Conservation (phyloP, 2,888 invertebrate genomes). For the Liposcelis brunnea region DNA sequence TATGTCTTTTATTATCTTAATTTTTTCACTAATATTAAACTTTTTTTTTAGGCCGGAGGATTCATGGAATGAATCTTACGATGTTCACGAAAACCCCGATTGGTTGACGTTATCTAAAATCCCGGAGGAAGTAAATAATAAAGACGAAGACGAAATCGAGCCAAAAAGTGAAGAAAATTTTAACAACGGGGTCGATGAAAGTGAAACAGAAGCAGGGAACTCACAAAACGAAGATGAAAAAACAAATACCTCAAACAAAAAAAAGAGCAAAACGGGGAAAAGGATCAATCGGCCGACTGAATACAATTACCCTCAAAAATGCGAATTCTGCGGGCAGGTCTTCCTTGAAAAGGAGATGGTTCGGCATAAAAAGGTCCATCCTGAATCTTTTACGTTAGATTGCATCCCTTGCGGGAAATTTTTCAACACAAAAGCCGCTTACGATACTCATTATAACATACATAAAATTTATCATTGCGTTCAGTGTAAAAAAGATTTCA, state of each 20-base stretch:
- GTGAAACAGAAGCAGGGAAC: too few relatives aligned
- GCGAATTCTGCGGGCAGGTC: constrained; percentile 6
- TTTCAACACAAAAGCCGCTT: constrained; percentile 3
- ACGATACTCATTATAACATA: constrained; percentile 5
- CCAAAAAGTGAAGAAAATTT: constrained; percentile 17
- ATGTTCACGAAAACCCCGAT: too few relatives aligned
- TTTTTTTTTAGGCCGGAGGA: too few relatives aligned
- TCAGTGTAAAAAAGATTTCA: constrained; percentile 1
- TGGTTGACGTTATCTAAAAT: too few relatives aligned
- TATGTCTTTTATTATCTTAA: too few relatives aligned
- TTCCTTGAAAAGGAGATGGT: constrained; percentile 7
- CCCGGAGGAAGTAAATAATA: too few relatives aligned
- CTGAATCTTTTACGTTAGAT: constrained; percentile 4
- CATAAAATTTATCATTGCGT: constrained; percentile 6
- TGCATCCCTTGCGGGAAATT: constrained; percentile 6
- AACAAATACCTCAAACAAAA: too few relatives aligned
- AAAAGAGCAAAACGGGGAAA: constrained; percentile 1
- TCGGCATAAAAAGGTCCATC: constrained; percentile 5
- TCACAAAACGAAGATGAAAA: too few relatives aligned
- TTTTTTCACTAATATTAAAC: too few relatives aligned
- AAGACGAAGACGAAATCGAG: too few relatives aligned
- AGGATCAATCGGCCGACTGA: constrained; percentile 1
- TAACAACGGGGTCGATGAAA: too few relatives aligned
- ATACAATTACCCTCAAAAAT: constrained; percentile 6
- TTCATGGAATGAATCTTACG: too few relatives aligned